These are phyloP conservation scores for Sander lucioperca DNA, from an alignment of 2,113 vertebrate genomes.

Conservation along the genomic window DNA sequence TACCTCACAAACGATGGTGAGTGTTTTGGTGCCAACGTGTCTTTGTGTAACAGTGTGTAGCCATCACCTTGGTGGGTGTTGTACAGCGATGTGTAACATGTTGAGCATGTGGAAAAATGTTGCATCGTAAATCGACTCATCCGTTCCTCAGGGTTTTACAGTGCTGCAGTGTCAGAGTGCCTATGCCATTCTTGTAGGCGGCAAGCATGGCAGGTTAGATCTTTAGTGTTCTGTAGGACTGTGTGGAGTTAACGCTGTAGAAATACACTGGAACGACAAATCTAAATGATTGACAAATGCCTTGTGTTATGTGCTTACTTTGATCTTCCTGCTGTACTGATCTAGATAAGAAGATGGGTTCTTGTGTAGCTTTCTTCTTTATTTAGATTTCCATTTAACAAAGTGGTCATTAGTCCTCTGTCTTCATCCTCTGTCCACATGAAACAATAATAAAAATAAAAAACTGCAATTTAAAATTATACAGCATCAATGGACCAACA, in stretches of 20 bases:
- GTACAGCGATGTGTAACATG: conserved; percentile 21
- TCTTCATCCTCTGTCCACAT: background rate
- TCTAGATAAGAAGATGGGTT: background rate
- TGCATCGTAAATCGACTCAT: conserved; percentile 43
- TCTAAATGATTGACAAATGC: background rate
- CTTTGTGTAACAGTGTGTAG: conserved; percentile 30
- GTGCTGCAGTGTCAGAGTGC: conserved; percentile 16
- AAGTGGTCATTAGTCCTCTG: background rate
- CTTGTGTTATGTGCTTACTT: background rate
- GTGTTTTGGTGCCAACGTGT: conserved; percentile 39
- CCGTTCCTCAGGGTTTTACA: conserved; percentile 32
- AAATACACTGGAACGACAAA: background rate
- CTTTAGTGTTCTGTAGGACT: conserved; percentile 18
- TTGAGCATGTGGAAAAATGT: conserved; percentile 33
- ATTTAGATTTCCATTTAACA: background rate
- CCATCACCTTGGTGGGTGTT: conserved; percentile 55
- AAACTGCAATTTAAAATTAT: background rate
- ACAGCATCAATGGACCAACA: background rate
- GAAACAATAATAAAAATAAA: background rate
- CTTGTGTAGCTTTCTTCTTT: background rate
- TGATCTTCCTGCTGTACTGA: background rate
- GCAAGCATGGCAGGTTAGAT: conserved; percentile 10
- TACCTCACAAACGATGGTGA: background rate
- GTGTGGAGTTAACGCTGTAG: conserved; percentile 2
- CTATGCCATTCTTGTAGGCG: conserved; percentile 46